phyloP scores from a whole-genome alignment of 2,113 vertebrate species.

The Sardina pilchardus region DNA sequence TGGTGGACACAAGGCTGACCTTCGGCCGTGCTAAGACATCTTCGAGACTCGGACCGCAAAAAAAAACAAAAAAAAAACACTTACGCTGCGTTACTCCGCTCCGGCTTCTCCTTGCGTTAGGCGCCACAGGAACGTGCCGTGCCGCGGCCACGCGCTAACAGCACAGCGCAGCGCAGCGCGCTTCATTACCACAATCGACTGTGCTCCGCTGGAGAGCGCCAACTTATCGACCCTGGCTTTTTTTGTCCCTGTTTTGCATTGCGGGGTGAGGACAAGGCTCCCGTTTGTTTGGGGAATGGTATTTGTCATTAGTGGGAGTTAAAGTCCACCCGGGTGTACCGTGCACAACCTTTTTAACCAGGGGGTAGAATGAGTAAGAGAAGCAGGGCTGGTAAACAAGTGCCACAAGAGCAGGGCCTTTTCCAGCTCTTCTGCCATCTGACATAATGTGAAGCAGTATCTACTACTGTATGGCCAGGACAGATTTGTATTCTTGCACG shows the following conservation, averaged over 20 bases:
- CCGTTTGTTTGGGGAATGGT: neutral
- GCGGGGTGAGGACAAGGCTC: neutral
- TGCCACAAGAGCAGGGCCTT: neutral
- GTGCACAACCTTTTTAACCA: too few relatives aligned
- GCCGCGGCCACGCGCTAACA: neutral
- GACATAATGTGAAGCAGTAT: neutral
- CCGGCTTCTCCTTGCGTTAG: neutral
- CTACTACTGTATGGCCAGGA: neutral
- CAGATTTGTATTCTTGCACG: neutral
- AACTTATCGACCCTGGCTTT: neutral
- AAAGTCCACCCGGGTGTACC: too few relatives aligned
- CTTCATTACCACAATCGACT: neutral
- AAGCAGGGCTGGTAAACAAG: neutral
- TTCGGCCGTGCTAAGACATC: neutral
- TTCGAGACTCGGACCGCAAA: neutral
- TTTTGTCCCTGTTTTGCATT: neutral
- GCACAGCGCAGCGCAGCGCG: neutral
- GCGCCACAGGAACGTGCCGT: neutral
- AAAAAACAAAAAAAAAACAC: too few relatives aligned
- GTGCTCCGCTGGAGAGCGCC: neutral
- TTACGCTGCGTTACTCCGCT: neutral
- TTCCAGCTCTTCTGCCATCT: neutral
- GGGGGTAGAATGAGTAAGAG: neutral
- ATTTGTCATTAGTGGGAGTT: too few relatives aligned
- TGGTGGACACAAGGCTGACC: neutral